Evolutionary conservation across 1,140 invertebrate genomes (phyloP).

Genomic region (Choristoneura fumiferana): DNA sequence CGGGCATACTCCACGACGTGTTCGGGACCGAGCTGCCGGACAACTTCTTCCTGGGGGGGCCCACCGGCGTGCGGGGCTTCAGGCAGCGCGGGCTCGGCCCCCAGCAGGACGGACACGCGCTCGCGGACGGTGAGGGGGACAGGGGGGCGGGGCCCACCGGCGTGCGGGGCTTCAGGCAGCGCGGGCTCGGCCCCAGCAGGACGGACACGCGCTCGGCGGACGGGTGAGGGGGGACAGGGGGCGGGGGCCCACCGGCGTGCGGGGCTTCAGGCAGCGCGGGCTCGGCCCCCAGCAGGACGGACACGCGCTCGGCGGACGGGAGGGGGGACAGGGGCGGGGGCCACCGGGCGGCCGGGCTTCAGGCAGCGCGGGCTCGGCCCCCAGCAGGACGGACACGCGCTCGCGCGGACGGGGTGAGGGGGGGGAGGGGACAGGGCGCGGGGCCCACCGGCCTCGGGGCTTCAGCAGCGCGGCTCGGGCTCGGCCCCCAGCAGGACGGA

Average conservation of each 20-base stretch:
- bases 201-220: slow-evolving; percentile 85
- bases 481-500: slow-evolving; percentile 88
- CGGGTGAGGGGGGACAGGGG: slow-evolving; percentile 52
- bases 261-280: slow-evolving; percentile 91
- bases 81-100: slow-evolving; percentile 90
- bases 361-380: slow-evolving; percentile 91
- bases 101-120: slow-evolving; percentile 84
- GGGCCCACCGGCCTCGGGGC: slow-evolving; percentile 91
- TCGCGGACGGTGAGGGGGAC: too few species aligned
- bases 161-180: slow-evolving; percentile 89
- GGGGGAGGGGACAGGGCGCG: slow-evolving; percentile 59
- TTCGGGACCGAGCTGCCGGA: slow-evolving; percentile 86
- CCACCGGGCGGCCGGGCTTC: slow-evolving; percentile 91
- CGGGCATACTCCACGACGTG: slow-evolving; percentile 84
- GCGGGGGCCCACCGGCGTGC: slow-evolving; percentile 89
- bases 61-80: slow-evolving; percentile 91
- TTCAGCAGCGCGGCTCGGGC: slow-evolving; percentile 91
- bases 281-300: slow-evolving; percentile 89
- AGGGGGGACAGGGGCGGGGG: slow-evolving; percentile 82
- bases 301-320: too few species aligned
- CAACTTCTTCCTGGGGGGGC: slow-evolving; percentile 92
- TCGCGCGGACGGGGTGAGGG: slow-evolving; percentile 81
- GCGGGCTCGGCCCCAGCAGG: slow-evolving; percentile 90
- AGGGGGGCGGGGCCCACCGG: slow-evolving; percentile 89
- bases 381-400: slow-evolving; percentile 83